These are phyloP conservation scores for Ooceraea biroi DNA, from an alignment of 1,140 invertebrate species.

Conservation along the genomic window DNA sequence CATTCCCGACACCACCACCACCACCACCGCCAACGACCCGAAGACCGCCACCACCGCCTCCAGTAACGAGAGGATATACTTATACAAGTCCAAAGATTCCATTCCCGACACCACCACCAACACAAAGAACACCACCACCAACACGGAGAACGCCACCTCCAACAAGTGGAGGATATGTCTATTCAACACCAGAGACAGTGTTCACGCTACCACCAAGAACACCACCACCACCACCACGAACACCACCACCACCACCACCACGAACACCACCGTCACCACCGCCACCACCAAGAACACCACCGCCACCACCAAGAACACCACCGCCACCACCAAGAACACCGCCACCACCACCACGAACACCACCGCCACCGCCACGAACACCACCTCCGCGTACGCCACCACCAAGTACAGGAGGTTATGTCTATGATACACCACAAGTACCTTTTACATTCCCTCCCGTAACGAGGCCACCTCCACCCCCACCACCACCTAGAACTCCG, in stretches of 20 bases:
- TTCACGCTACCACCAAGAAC: conserved; percentile 46
- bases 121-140: conserved; percentile 10
- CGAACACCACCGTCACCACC: conserved; percentile 28
- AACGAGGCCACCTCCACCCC: conserved; percentile 38
- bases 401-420: conserved; percentile 17
- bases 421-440: neutral
- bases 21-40: neutral
- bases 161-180: conserved; percentile 47
- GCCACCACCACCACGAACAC: conserved; percentile 30
- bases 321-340: conserved; percentile 45
- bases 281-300: conserved; percentile 37
- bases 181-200: conserved; percentile 29
- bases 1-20: conserved; percentile 43
- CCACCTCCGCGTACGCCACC: conserved; percentile 42
- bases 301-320: neutral
- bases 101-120: conserved; percentile 30
- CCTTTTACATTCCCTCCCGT: conserved; percentile 32
- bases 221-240: conserved; percentile 34
- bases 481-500: conserved; percentile 19
- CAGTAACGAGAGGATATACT: neutral
- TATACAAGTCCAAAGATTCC: conserved; percentile 26
- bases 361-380: conserved; percentile 37
- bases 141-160: neutral
- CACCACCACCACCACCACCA: conserved; percentile 16
- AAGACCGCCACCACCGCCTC: neutral